Percentiles rank a stretch among this genome's conserved stretches.
Conservation (phyloP, 2,113 vertebrate species). For the Chauna torquata region DNA sequence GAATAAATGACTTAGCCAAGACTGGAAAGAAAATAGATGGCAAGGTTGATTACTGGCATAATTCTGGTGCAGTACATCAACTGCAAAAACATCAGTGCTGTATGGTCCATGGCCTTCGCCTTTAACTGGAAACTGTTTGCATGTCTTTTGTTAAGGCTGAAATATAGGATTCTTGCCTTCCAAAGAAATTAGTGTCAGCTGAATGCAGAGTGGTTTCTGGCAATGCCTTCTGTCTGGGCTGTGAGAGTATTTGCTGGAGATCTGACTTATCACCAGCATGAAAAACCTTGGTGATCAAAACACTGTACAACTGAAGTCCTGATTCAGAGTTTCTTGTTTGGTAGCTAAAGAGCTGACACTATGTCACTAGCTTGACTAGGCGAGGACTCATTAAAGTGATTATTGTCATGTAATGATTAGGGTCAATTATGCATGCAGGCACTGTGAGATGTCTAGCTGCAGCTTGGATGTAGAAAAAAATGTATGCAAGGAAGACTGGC, state of each 20-base stretch:
- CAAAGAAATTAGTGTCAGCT: not conserved
- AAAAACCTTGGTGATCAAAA: not conserved
- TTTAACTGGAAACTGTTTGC: not conserved
- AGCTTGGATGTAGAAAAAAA: not conserved
- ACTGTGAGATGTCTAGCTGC: not conserved
- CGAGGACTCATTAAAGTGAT: not conserved
- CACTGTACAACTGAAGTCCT: not conserved
- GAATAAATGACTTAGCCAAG: not conserved
- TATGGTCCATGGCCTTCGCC: not conserved
- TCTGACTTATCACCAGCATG: not conserved
- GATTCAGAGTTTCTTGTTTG: not conserved
- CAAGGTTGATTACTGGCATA: not conserved
- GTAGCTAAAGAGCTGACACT: not conserved
- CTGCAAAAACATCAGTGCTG: not conserved
- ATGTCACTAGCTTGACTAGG: not conserved
- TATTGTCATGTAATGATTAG: not conserved
- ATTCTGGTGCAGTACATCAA: not conserved
- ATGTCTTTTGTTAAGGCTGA: not conserved
- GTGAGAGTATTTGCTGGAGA: not conserved
- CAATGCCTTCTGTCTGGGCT: rapidly evolving
- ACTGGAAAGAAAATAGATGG: not conserved
- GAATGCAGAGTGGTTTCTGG: not conserved
- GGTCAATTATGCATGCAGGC: not conserved
- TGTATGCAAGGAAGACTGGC: not conserved
- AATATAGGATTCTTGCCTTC: not conserved